Evolutionary conservation across 2,888 invertebrate species (phyloP), one percentile per base, ranked within the genome.

Genomic region (Lissonota sp.): DNA sequence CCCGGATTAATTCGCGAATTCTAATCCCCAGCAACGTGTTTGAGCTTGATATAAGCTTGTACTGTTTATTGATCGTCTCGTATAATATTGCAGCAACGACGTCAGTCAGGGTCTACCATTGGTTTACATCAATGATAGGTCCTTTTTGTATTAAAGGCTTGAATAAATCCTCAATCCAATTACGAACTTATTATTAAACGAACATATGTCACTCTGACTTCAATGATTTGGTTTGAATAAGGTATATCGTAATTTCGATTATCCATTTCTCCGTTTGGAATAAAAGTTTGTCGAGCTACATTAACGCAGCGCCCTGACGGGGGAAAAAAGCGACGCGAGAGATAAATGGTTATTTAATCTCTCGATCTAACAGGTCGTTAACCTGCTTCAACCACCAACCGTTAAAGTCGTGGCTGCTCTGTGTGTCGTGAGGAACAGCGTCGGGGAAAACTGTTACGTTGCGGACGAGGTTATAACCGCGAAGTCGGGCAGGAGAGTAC

Each of bases 391-490:
- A 88, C 97, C 98, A 0, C 93, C 94, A 78, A 94, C 96, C 75
- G 91, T 97, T 16, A 96, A 95, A 92, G 97, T 97, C n/a, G 94
- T 97, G 83, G 98, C 95, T 39, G 96, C 96, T 3, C 92, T 99
- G 91, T 96, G 97, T 84, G 94, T 98, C 93, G 98, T 98, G 14
- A 95, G 99, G 82, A 99, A 99, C 93, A 97, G 97, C 86, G 95
- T 98, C 78, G 99, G 98, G 46, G 96, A 96, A 91, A 96, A 98
- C 87, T 94, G 95, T 73, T 98, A 98, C 92, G 98, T 98, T 4
- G 93, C 98, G 55, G 99, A 99, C 94, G 99, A 99, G 93, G 94
- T 99, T 79, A 95, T 98, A 84, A 95, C 95, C 6, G 95, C 97
- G 5, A 94, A 98, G 74, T 96, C 97, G 83, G 98, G 98, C 4